Evolutionary conservation across 2,797 vertebrate species (phyloP), one percentile per base, ranked within the genome.

Genomic region (Chrosomus eos): DNA sequence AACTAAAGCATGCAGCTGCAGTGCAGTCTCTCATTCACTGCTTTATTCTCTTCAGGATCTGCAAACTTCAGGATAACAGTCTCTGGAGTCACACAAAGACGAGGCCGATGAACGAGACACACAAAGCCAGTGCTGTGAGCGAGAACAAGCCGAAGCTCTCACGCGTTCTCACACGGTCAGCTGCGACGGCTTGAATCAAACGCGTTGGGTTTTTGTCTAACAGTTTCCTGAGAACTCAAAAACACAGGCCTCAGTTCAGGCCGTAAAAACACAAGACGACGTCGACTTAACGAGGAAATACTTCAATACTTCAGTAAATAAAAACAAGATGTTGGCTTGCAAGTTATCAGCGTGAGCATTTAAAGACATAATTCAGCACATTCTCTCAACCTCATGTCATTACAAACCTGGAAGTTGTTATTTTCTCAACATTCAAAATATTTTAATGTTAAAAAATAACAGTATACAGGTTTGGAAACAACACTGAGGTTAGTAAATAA

Each of bases 91-190:
- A 38, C 91, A 94, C 93, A 95, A 95, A 95, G 93, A 91, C 93
- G 84, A 87, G 78, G 71, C 90, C 89, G 90, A 91, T 93, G 95
- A 94, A 94, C 94, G 93, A 93, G 90, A 91, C 93, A 90, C 91
- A 95, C 94, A 95, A 94, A 94, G 93, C 90, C 88, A 83, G 89
- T 91, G 91, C 94, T 94, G 93, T 94, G 92, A 89, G 90, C 86
- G 91, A 81, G 87, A 94, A 94, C 94, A 93, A 94, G 94, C 94
- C 93, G 94, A 91, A 86, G 90, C 85, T 90, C 92, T 92, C 92
- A 92, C 92, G 91, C 93, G 91, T 92, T 93, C 90, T 92, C 93
- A 93, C 91, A 90, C 88, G 66, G 80, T 78, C 88, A 89, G 88
- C 85, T 89, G 93, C 91, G 85, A 75, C 71, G 62, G 84, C 88